Conservation (phyloP, 2,888 invertebrate species). For the Nasonia oneida region DNA sequence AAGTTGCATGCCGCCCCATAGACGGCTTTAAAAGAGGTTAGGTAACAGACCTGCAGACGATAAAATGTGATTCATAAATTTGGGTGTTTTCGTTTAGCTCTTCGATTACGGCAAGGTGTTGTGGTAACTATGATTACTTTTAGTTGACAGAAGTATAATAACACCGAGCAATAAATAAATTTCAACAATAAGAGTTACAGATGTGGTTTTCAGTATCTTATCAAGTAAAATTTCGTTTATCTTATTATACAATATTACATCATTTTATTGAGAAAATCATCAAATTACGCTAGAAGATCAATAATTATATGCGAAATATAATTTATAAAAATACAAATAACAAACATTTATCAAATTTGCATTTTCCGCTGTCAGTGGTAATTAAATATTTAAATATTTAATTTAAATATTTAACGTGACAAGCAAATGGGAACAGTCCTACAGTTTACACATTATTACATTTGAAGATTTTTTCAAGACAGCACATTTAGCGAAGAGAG, state of each 20-base stretch:
- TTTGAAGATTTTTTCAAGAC: not conserved
- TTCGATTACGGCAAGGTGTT: too few species aligned
- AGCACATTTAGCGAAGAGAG: not conserved
- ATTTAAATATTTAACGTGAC: not conserved
- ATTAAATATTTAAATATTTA: not conserved
- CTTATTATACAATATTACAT: too few species aligned
- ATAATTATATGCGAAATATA: not conserved
- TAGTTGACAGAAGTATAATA: too few species aligned
- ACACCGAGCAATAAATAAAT: too few species aligned
- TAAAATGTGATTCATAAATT: not conserved
- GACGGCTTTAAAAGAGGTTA: slow-evolving; percentile 27
- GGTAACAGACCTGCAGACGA: slow-evolving; percentile 1
- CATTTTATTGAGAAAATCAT: too few species aligned
- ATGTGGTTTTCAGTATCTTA: too few species aligned
- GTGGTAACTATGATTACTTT: too few species aligned
- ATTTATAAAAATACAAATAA: not conserved
- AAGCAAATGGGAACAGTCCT: not conserved
- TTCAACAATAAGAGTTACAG: too few species aligned
- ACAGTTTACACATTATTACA: not conserved
- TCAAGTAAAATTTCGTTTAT: too few species aligned
- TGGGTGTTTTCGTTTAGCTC: too few species aligned
- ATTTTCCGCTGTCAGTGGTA: not conserved
- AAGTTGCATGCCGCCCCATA: not conserved
- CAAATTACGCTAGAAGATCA: too few species aligned
- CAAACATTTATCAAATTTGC: not conserved